Base-by-base conservation (phyloP, 2,113 vertebrate genomes). In the Gymnarchus niloticus region DNA sequence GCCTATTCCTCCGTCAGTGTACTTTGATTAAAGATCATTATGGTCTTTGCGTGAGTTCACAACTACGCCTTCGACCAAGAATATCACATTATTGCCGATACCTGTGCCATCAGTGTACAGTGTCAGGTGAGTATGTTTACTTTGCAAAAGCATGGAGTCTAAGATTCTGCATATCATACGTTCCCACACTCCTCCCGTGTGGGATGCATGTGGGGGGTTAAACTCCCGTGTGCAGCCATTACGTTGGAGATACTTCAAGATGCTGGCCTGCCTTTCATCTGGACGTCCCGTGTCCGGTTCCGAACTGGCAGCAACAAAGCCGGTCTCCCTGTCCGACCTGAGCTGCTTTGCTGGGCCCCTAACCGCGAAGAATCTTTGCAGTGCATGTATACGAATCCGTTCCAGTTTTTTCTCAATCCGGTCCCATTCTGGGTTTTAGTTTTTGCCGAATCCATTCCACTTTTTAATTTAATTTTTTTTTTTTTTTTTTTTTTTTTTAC, bases 61-160 rank as follows among this genome's bases (percentile, higher is more conserved):
- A 6, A 37, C 25, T 69, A 14, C n/a, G n/a, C 28, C 3, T 69
- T 69, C 3, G 10, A 6, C 61, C 3, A 69, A 69, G 61, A 54
- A 54, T 54, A 54, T 54, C 52, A 10, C 52, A 54, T 17, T 54
- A 52, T 12, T 1, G 51, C 51, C 7, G 51, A 52, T 9, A 52
- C 7, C 51, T 52, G 14, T 52, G 51, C 76, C 73, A 88, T 25
- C 4, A 88, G 9, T 1, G 76, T 86, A 33, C 61, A 61, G 6
- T 0, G 84, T 56, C 17, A 87, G 59, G 3, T 46, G 73, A 10
- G 65, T 5, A 21, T 23, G 9, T 21, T 17, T 37, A 48, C 12
- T 46, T 52, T 83, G 61, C 44, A 78, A 23, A 33, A 87, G 52
- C 73, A 81, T 85, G 17, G 52, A 56, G 10, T 81, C 77, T 19